Percentiles rank a stretch among this genome's conserved stretches.
phyloP scores from a whole-genome alignment of 2,888 invertebrate genomes.

The Tenthredo mesomela region DNA sequence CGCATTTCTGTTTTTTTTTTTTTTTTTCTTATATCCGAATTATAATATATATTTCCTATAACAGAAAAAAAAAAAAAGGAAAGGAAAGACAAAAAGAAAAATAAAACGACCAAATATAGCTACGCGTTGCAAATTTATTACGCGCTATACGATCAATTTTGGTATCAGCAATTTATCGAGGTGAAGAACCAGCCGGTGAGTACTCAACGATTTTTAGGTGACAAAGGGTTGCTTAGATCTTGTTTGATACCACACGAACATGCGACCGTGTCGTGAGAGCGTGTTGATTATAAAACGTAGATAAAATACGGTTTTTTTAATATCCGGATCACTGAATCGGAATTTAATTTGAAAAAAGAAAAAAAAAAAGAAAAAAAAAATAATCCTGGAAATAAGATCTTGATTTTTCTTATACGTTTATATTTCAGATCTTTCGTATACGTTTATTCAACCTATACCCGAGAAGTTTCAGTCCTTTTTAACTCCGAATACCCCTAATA shows the following conservation, averaged over 20 bases:
- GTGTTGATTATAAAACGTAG: constrained; percentile 21
- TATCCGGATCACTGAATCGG: background rate
- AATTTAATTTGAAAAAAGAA: background rate
- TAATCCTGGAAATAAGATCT: background rate
- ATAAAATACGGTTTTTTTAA: constrained; percentile 16
- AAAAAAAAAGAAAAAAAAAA: too few species aligned
- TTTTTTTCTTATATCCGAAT: too few species aligned
- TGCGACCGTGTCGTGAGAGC: background rate
- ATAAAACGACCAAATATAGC: background rate
- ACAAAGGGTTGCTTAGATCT: constrained; percentile 31
- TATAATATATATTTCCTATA: too few species aligned
- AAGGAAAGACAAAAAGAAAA: background rate
- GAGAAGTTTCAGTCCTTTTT: background rate
- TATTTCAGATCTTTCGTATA: background rate
- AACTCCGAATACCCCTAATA: constrained; percentile 5
- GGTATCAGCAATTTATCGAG: constrained; percentile 28
- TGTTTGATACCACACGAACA: constrained; percentile 44
- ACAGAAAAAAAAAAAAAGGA: too few species aligned
- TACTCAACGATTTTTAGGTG: constrained; percentile 30
- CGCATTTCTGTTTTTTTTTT: background rate
- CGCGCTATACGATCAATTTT: constrained; percentile 32
- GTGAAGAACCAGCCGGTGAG: constrained; percentile 24
- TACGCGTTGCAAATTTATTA: constrained; percentile 2
- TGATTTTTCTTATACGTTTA: background rate
- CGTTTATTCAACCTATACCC: background rate